Conservation (phyloP, 1,140 invertebrate species). For the Fopius arisanus region DNA sequence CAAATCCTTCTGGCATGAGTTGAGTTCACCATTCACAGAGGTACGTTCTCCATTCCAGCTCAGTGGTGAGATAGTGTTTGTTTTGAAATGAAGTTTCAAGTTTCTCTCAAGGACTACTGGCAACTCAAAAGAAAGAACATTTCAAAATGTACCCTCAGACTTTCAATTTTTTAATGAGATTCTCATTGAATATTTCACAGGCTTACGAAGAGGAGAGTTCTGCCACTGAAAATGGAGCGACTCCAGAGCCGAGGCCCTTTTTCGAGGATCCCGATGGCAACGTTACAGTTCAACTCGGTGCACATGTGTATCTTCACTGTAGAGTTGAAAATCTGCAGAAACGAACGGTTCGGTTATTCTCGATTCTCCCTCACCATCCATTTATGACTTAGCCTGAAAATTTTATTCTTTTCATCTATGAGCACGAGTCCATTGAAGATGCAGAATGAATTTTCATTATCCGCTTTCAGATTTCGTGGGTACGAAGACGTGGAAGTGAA, state of each 20-base stretch:
- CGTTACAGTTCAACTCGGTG: slow-evolving; percentile 70
- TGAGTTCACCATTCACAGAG: slow-evolving; percentile 70
- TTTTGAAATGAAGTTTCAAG: neutral
- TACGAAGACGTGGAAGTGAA: slow-evolving; percentile 75
- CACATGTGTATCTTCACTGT: slow-evolving; percentile 70
- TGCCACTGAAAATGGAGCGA: slow-evolving; percentile 59
- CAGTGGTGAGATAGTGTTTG: neutral
- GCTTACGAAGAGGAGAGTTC: slow-evolving; percentile 61
- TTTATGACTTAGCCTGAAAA: too few species aligned
- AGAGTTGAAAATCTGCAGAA: slow-evolving; percentile 70
- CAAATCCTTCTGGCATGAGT: slow-evolving; percentile 69
- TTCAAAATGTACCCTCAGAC: neutral
- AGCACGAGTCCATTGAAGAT: too few species aligned
- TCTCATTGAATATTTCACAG: slow-evolving; percentile 34
- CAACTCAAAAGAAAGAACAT: neutral
- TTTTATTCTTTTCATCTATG: too few species aligned
- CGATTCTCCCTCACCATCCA: neutral
- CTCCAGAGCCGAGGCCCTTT: slow-evolving; percentile 66
- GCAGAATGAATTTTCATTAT: too few species aligned
- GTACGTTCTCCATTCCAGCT: slow-evolving; percentile 35
- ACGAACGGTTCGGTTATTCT: slow-evolving; percentile 66
- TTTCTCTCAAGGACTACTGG: neutral
- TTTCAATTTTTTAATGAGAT: slow-evolving; percentile 7
- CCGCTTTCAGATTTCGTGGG: slow-evolving; percentile 81
- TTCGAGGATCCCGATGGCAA: slow-evolving; percentile 68